Percentiles rank a stretch among this genome's conserved stretches.
These are phyloP conservation scores for Didymodactylos carnosus DNA, from an alignment of 2,888 invertebrate genomes.

Conservation along the genomic window DNA sequence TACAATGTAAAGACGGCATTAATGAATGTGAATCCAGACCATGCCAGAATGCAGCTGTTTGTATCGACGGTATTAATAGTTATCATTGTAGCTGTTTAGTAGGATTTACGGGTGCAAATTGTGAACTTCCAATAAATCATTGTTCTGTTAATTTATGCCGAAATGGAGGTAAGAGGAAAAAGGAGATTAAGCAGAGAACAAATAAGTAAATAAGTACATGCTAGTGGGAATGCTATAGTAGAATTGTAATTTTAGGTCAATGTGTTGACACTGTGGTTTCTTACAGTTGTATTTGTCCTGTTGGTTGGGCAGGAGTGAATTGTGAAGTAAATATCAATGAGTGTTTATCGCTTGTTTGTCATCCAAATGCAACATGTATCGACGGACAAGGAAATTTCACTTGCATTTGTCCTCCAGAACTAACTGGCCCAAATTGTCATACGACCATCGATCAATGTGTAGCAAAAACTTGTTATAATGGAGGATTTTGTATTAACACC, in stretches of 20 bases:
- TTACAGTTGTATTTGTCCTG: slow-evolving; percentile 1
- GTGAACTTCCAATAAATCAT: slow-evolving; percentile 1
- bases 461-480: neutral
- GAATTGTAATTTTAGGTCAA: neutral
- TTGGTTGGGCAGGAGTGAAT: slow-evolving; percentile 3
- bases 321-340: slow-evolving; percentile 5
- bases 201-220: neutral
- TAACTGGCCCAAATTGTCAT: slow-evolving; percentile 2
- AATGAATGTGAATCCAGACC: slow-evolving; percentile 11
- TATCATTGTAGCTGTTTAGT: slow-evolving; percentile 1
- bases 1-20: neutral
- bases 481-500: slow-evolving; percentile 5
- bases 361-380: neutral
- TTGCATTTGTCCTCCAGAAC: neutral
- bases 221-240: neutral
- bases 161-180: slow-evolving; percentile 1
- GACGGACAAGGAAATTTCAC: neutral
- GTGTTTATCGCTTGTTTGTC: neutral
- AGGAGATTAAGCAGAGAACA: neutral
- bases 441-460: slow-evolving; percentile 6
- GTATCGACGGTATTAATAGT: neutral
- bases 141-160: slow-evolving; percentile 5
- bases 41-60: slow-evolving; percentile 1
- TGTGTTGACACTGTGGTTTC: slow-evolving; percentile 2
- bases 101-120: neutral